Evolutionary conservation across 2,888 invertebrate genomes (phyloP).

Genomic region (Cyrtodaria siliqua): DNA sequence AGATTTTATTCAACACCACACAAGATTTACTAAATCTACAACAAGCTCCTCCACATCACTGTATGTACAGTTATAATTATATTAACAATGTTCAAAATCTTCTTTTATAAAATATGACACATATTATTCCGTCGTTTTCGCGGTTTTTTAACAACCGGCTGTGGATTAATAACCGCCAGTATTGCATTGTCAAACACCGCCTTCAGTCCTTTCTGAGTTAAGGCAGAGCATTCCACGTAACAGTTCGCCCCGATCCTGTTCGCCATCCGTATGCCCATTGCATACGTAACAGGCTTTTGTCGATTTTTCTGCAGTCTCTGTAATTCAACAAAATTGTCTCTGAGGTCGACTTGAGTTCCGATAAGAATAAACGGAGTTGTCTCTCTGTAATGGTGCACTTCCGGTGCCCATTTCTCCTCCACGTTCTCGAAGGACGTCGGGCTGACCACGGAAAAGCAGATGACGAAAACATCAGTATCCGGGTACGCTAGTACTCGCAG

Average conservation of each 20-base stretch:
- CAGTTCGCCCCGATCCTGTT: conserved; percentile 66
- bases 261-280: conserved; percentile 65
- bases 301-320: conserved; percentile 62
- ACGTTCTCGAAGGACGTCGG: conserved; percentile 79
- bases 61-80: too few relatives aligned
- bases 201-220: conserved; percentile 67
- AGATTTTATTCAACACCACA: too few relatives aligned
- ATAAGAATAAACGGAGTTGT: conserved; percentile 79
- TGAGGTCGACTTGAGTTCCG: conserved; percentile 80
- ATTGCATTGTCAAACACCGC: conserved; percentile 76
- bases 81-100: too few relatives aligned
- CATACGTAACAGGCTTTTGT: conserved; percentile 61
- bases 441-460: conserved; percentile 79
- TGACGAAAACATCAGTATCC: conserved; percentile 80
- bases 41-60: too few relatives aligned
- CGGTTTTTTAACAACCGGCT: conserved; percentile 36
- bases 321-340: conserved; percentile 65
- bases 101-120: conserved; percentile 41
- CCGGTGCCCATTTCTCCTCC: conserved; percentile 78
- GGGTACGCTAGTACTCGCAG: conserved; percentile 79
- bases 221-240: conserved; percentile 71
- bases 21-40: too few relatives aligned
- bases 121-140: conserved; percentile 32
- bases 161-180: conserved; percentile 70
- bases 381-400: conserved; percentile 77